Percentiles rank a stretch among this genome's conserved stretches.
phyloP scores from a whole-genome alignment of 2,888 invertebrate genomes.

The Oscheius sp. region DNA sequence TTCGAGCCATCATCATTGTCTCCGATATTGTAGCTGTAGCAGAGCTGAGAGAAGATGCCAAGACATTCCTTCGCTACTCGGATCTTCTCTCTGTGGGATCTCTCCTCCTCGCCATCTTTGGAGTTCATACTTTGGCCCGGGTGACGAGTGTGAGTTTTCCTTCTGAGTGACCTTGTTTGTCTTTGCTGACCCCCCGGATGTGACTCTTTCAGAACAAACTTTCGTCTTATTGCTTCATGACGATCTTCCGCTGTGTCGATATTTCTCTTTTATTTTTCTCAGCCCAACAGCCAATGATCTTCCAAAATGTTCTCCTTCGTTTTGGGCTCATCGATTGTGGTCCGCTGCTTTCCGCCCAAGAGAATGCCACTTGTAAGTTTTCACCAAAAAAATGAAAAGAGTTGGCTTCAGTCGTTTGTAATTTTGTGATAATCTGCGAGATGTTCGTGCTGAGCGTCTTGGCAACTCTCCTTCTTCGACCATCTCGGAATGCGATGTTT shows the following conservation, averaged over 20 bases:
- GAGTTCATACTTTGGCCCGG: slow-evolving; percentile 66
- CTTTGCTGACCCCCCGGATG: too few species aligned
- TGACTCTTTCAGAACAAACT: slow-evolving; percentile 60
- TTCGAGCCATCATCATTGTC: slow-evolving; percentile 64
- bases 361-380: slow-evolving; percentile 65
- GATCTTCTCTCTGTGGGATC: slow-evolving; percentile 64
- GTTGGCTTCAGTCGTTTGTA: slow-evolving; percentile 67
- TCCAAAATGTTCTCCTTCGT: slow-evolving; percentile 64
- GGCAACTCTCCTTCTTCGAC: slow-evolving; percentile 59
- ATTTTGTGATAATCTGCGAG: slow-evolving; percentile 67
- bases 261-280: slow-evolving; percentile 66
- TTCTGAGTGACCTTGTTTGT: background rate
- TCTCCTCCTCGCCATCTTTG: slow-evolving; percentile 65
- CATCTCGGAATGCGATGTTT: slow-evolving; percentile 57
- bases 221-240: slow-evolving; percentile 65
- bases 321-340: slow-evolving; percentile 65
- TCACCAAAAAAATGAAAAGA: background rate
- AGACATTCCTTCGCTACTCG: slow-evolving; percentile 58
- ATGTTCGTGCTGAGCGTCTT: slow-evolving; percentile 62
- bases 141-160: slow-evolving; percentile 54
- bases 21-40: slow-evolving; percentile 60
- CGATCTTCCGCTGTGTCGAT: slow-evolving; percentile 68
- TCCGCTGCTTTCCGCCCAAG: slow-evolving; percentile 61
- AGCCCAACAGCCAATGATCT: slow-evolving; percentile 68
- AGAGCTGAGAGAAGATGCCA: slow-evolving; percentile 51